Evolutionary conservation across 2,797 vertebrate species (phyloP).

Genomic region (Melanotaenia boesemani): DNA sequence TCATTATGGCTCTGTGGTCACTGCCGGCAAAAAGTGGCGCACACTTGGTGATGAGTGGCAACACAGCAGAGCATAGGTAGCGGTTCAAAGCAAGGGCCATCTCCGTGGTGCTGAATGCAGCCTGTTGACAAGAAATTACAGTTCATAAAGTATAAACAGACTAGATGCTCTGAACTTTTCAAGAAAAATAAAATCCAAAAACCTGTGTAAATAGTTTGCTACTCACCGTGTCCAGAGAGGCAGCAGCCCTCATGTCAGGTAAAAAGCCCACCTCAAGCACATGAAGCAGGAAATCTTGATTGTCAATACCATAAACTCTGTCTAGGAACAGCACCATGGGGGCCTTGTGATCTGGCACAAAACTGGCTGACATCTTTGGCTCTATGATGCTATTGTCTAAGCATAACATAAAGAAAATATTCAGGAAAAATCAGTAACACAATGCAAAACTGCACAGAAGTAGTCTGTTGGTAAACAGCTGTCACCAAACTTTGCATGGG

Average conservation of each 20-base stretch:
- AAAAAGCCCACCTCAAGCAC: conserved; percentile 95
- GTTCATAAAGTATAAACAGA: conserved; percentile 3
- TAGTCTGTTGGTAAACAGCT: background rate
- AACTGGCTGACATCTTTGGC: conserved; percentile 96
- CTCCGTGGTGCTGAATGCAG: conserved; percentile 94
- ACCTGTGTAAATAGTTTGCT: background rate
- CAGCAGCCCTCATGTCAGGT: conserved; percentile 95
- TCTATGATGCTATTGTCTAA: conserved; percentile 91
- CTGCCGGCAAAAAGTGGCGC: conserved; percentile 94
- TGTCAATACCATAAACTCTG: conserved; percentile 95
- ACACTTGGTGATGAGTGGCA: conserved; percentile 96
- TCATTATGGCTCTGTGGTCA: conserved; percentile 95
- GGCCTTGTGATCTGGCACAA: conserved; percentile 95
- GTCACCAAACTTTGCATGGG: background rate
- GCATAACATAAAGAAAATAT: conserved; percentile 18
- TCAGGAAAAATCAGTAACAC: conserved; percentile 1
- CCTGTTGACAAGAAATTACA: conserved; percentile 72
- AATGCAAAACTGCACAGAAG: background rate
- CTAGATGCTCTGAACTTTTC: background rate
- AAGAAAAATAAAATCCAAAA: background rate
- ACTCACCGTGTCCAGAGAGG: conserved; percentile 93
- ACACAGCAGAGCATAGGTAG: conserved; percentile 92
- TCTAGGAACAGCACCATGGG: conserved; percentile 97
- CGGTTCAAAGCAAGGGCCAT: conserved; percentile 96
- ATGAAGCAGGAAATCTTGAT: conserved; percentile 93